phyloP scores from a whole-genome alignment of 2,113 vertebrate species.

The Rhinopomastus cyanomelas region DNA sequence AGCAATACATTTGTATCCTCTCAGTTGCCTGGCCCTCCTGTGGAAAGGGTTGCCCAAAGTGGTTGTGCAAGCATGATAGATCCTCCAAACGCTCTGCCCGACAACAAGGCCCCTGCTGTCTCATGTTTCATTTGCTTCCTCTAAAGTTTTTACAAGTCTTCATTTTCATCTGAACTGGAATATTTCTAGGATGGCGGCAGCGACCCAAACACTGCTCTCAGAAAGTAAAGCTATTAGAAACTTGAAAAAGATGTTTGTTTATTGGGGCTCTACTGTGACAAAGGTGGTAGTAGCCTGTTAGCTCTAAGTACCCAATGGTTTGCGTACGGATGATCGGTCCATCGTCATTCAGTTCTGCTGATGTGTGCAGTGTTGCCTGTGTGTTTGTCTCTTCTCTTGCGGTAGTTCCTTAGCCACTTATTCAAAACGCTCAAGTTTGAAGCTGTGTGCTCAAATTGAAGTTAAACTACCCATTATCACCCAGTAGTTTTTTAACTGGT shows the following conservation, averaged over 20 bases:
- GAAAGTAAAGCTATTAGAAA: not conserved
- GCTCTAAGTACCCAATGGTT: not conserved
- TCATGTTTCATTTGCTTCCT: not conserved
- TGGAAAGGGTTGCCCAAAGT: not conserved
- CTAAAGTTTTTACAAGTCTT: not conserved
- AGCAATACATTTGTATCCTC: not conserved
- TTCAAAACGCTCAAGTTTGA: not conserved
- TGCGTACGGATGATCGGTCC: not conserved
- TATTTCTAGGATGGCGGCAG: not conserved
- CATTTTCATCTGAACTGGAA: constrained; percentile 5
- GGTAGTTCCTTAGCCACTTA: not conserved
- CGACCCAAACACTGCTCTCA: not conserved
- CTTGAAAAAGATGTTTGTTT: not conserved
- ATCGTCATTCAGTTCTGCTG: constrained; percentile 58
- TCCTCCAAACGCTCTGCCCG: not conserved
- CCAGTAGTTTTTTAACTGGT: constrained; percentile 20
- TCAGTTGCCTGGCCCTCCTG: not conserved
- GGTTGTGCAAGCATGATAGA: not conserved
- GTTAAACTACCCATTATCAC: constrained; percentile 50
- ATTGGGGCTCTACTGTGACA: not conserved
- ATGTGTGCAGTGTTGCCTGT: constrained; percentile 42
- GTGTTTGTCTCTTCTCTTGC: constrained; percentile 32
- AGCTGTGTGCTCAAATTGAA: not conserved
- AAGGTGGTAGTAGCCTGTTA: not conserved
- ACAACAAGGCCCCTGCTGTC: not conserved